Evolutionary conservation across 2,797 vertebrate genomes (phyloP), one percentile per base, ranked within the genome.

Genomic region (Pantherophis alleghaniensis): DNA sequence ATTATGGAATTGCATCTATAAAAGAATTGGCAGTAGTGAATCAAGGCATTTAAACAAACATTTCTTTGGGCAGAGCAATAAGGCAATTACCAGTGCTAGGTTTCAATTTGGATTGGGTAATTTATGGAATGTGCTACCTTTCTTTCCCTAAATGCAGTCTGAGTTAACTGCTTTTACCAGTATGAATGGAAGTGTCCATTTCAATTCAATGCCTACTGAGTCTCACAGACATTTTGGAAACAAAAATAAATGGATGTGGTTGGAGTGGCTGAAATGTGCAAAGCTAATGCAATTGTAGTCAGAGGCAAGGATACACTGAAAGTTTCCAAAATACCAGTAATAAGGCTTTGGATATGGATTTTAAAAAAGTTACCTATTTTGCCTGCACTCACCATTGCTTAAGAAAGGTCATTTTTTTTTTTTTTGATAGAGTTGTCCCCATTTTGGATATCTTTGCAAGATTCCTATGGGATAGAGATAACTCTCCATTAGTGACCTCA

Each of bases 1-100:
- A 92, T 95, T 88, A 28, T 0, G 0, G 94, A 96, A 95, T 69
- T 89, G 90, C 87, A 28, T 93, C 91, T 95, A 94, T 94, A 94
- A 92, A 88, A 93, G 90, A 92, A 94, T 91, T 56, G 93, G 95
- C 91, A 56, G 60, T 90, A 93, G 91, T 60, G 51, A 89, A 88
- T 92, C 94, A 92, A 57, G 74, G 55, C 55, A 22, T 91, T 56
- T 18, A n/a, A 7, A 89, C 24, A 89, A 7, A 79, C 37, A 4
- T 7, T n/a, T 66, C 28, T 66, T 86, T 83, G 66, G 14, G 86
- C 7, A 37, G 91, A 93, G 92, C 93, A 83, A 93, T 94, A 42
- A 74, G 92, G 91, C 51, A 4, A 60, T 14, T 94, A 94, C 95
- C 86, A 90, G 79, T 59, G 42, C n/a, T 94, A 63, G 93, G 94